Percentiles rank a stretch among this genome's conserved stretches.
Evolutionary conservation across 2,888 invertebrate genomes (phyloP).

Genomic region (Ctenicera cuprea): DNA sequence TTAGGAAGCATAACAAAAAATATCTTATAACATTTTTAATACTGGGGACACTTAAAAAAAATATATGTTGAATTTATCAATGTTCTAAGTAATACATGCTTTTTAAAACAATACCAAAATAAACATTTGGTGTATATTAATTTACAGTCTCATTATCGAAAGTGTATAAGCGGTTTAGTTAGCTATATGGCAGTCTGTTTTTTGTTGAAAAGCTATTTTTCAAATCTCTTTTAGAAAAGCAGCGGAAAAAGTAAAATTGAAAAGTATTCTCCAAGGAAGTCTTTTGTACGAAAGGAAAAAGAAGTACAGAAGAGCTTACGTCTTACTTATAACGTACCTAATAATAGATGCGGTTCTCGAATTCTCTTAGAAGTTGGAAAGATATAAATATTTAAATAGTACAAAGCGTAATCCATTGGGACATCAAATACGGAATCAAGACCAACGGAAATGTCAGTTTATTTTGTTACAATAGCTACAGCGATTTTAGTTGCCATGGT

Average conservation of each 20-base stretch:
- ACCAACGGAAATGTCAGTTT: constrained; percentile 7
- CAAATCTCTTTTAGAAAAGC: not conserved
- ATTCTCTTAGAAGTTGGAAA: constrained; percentile 32
- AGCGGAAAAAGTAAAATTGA: not conserved
- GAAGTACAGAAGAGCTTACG: not conserved
- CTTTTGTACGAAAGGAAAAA: constrained; percentile 11
- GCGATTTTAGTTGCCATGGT: not conserved
- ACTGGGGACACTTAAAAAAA: no score
- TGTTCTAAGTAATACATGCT: no score
- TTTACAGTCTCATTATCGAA: no score
- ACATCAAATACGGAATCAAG: constrained; percentile 20
- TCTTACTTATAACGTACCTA: constrained; percentile 29
- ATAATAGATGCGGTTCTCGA: constrained; percentile 32
- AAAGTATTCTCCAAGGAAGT: constrained; percentile 16
- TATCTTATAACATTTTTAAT: no score
- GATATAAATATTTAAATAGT: constrained; percentile 37
- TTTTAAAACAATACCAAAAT: no score
- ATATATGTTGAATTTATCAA: no score
- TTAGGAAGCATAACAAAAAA: no score
- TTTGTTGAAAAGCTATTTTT: not conserved
- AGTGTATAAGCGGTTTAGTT: not conserved
- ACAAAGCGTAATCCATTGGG: constrained; percentile 27
- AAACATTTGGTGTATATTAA: no score
- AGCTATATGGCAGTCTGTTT: not conserved
- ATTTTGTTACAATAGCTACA: constrained; percentile 21